A percentile compares a stretch with the other conserved stretches of the same genome.
phyloP scores from a whole-genome alignment of 2,888 invertebrate genomes.

The Axea sp. region DNA sequence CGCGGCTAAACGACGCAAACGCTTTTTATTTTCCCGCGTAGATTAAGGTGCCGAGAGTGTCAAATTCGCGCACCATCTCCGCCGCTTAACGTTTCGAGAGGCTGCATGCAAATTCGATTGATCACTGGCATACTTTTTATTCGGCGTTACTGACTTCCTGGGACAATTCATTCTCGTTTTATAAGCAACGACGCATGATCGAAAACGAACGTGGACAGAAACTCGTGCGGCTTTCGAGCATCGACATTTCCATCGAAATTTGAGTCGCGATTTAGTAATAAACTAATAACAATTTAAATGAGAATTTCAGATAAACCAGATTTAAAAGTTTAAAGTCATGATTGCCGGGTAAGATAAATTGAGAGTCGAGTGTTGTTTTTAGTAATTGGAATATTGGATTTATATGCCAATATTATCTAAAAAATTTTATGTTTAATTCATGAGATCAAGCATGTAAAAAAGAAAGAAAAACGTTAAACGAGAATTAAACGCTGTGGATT shows the following conservation, averaged over 20 bases:
- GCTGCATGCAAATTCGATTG: slow-evolving; percentile 22
- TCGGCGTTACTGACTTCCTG: slow-evolving; percentile 20
- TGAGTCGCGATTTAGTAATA: slow-evolving; percentile 9
- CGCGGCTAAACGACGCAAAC: slow-evolving; percentile 31
- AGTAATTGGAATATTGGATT: too few species aligned
- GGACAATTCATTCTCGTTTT: background rate
- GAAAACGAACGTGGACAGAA: too few species aligned
- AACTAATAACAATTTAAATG: slow-evolving; percentile 5
- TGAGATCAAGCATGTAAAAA: too few species aligned
- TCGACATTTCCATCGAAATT: slow-evolving; percentile 15
- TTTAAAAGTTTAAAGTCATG: background rate
- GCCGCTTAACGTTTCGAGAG: slow-evolving; percentile 3
- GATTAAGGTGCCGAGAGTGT: slow-evolving; percentile 46
- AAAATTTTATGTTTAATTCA: too few species aligned
- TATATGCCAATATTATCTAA: too few species aligned
- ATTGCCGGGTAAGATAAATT: background rate
- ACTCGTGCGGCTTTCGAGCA: too few species aligned
- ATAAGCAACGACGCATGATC: too few species aligned
- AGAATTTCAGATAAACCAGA: background rate
- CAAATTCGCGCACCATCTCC: slow-evolving; percentile 22
- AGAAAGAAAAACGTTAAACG: too few species aligned
- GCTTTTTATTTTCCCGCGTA: slow-evolving; percentile 32
- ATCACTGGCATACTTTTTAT: slow-evolving; percentile 1
- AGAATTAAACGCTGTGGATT: too few species aligned
- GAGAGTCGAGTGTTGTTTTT: too few species aligned